Percentiles rank a stretch among this genome's conserved stretches.
These are phyloP conservation scores for Threskiornis aethiopicus DNA, from an alignment of 2,797 vertebrate species.

Conservation along the genomic window DNA sequence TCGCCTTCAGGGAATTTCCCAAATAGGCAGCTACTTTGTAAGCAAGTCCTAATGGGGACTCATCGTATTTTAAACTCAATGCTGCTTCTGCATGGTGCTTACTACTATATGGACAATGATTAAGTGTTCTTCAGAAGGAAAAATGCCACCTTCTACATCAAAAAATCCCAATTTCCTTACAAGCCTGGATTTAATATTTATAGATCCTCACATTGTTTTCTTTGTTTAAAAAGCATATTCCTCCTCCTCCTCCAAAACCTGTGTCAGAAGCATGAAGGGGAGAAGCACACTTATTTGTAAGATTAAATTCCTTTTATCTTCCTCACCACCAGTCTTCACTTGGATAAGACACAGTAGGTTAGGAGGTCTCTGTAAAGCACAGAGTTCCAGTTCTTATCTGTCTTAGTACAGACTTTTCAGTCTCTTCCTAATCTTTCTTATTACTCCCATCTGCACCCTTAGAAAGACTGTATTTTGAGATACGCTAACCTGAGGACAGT, in stretches of 20 bases:
- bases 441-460: background rate
- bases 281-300: background rate
- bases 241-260: background rate
- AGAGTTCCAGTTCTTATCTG: background rate
- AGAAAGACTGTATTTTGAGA: background rate
- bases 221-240: background rate
- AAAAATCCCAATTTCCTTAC: background rate
- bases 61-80: background rate
- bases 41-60: background rate
- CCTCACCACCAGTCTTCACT: background rate
- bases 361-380: background rate
- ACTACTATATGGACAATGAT: background rate
- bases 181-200: background rate
- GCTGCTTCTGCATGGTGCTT: background rate
- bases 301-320: background rate
- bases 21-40: background rate
- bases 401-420: background rate
- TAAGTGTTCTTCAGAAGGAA: background rate
- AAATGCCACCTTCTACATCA: background rate
- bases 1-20: background rate
- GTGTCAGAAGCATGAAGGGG: background rate
- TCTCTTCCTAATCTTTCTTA: background rate
- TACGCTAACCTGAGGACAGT: background rate
- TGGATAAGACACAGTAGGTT: background rate
- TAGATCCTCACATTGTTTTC: background rate